These are phyloP conservation scores for Halictus quadricinctus DNA, from an alignment of 2,888 invertebrate genomes.

Conservation along the genomic window DNA sequence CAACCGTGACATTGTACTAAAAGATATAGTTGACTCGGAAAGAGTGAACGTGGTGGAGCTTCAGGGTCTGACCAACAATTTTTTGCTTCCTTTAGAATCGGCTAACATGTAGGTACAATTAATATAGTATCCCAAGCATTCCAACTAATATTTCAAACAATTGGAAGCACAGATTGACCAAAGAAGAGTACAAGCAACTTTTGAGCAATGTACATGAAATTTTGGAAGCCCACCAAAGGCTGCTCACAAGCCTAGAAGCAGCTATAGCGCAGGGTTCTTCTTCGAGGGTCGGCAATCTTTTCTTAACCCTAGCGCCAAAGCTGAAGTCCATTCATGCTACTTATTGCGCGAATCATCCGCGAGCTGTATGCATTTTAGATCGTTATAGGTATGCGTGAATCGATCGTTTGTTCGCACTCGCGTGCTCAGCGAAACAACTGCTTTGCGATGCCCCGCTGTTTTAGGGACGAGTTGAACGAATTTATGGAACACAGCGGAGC, in stretches of 20 bases:
- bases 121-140: not conserved
- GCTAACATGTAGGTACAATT: conserved; percentile 90
- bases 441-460: not conserved
- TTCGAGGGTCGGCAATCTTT: conserved; percentile 95
- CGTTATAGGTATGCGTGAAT: conserved; percentile 89
- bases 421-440: not conserved
- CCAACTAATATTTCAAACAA: not conserved
- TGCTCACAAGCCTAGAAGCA: conserved; percentile 91
- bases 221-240: conserved; percentile 91
- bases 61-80: conserved; percentile 92
- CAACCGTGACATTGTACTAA: conserved; percentile 92
- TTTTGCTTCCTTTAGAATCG: conserved; percentile 93
- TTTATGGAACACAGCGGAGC: conserved; percentile 96
- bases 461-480: conserved; percentile 91
- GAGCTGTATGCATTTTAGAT: conserved; percentile 96
- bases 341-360: conserved; percentile 97
- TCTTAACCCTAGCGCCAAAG: conserved; percentile 92
- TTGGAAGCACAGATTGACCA: conserved; percentile 86
- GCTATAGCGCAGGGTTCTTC: conserved; percentile 88
- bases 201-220: conserved; percentile 95
- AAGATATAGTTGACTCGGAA: conserved; percentile 96
- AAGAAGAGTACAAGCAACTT: conserved; percentile 93
- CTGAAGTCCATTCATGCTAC: conserved; percentile 92
- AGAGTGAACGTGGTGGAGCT: conserved; percentile 95
- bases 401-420: not conserved